Conservation (phyloP, 30 jellyfish, hydroid and myxozoan genomes). For the Nemopilema nomurai region DNA sequence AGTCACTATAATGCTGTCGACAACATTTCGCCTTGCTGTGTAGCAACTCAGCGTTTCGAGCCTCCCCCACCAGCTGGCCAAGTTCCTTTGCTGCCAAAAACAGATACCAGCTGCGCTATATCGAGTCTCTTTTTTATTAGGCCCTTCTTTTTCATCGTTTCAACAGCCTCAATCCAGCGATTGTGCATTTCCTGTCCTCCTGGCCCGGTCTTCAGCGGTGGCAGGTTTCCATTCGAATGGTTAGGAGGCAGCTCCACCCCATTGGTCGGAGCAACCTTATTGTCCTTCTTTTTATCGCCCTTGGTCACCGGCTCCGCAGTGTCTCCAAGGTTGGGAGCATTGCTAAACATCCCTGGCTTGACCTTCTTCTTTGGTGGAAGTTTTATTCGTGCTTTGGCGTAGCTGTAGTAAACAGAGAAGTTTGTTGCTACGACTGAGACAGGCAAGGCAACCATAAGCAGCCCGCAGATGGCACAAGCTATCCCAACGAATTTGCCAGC, state of each 20-base stretch:
- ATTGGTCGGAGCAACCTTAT: constrained; percentile 54
- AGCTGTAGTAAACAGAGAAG: constrained; percentile 89
- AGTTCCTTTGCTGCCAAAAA: constrained; percentile 82
- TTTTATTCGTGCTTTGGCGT: constrained; percentile 88
- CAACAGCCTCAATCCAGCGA: constrained; percentile 68
- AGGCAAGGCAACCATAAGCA: constrained; percentile 94
- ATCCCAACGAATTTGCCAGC: constrained; percentile 84
- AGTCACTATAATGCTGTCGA: background rate
- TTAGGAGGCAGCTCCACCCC: constrained; percentile 67
- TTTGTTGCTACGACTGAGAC: constrained; percentile 93
- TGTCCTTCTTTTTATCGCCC: constrained; percentile 34
- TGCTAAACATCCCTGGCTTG: constrained; percentile 72
- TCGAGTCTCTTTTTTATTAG: constrained; percentile 58
- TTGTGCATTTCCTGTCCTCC: constrained; percentile 12
- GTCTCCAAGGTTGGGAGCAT: constrained; percentile 50
- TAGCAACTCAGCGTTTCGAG: constrained; percentile 34
- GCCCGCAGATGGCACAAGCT: constrained; percentile 85
- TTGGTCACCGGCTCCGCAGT: constrained; percentile 54
- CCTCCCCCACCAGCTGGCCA: too few relatives aligned
- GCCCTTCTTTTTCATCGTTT: constrained; percentile 67
- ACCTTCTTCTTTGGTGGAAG: constrained; percentile 89
- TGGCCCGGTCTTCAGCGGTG: constrained; percentile 46
- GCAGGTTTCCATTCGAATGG: constrained; percentile 51
- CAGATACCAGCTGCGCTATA: constrained; percentile 75
- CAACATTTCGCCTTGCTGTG: background rate